Evolutionary conservation across 1,140 invertebrate species (phyloP).

Genomic region (Diplogasteroides magnus): DNA sequence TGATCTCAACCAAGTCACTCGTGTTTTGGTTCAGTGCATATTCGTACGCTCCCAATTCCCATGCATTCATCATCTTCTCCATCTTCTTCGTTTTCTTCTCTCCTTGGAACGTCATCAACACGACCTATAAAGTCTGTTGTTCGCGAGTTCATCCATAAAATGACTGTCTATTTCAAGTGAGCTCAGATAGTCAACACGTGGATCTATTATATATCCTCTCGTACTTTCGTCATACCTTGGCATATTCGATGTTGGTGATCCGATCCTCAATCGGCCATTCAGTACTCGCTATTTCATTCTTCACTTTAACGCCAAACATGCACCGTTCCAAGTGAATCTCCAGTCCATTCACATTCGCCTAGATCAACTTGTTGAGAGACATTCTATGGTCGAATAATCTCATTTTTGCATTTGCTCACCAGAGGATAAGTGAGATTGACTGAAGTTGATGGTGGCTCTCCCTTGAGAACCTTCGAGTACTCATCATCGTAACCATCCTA

Average conservation of each 20-base stretch:
- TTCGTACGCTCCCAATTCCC: conserved; percentile 42
- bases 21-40: conserved; percentile 37
- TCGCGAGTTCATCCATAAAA: no score
- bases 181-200: no score
- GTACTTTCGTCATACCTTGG: conserved; percentile 20
- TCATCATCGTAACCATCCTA: conserved; percentile 26
- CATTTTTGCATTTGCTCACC: conserved; percentile 31
- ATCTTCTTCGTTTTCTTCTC: conserved; percentile 25
- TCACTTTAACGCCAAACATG: conserved; percentile 37
- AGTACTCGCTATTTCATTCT: conserved; percentile 18
- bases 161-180: no score
- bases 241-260: conserved; percentile 48
- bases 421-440: conserved; percentile 39
- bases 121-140: conserved; percentile 22
- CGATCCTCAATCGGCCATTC: conserved; percentile 9
- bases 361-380: background rate
- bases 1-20: conserved; percentile 29
- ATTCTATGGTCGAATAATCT: background rate
- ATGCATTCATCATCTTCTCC: conserved; percentile 29
- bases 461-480: conserved; percentile 13
- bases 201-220: background rate
- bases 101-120: conserved; percentile 46
- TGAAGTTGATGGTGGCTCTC: conserved; percentile 2
- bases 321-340: conserved; percentile 34
- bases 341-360: background rate